A percentile compares a stretch with the other conserved stretches of the same genome.
phyloP scores from a whole-genome alignment of 1,140 invertebrate genomes.

The Panulirus ornatus region DNA sequence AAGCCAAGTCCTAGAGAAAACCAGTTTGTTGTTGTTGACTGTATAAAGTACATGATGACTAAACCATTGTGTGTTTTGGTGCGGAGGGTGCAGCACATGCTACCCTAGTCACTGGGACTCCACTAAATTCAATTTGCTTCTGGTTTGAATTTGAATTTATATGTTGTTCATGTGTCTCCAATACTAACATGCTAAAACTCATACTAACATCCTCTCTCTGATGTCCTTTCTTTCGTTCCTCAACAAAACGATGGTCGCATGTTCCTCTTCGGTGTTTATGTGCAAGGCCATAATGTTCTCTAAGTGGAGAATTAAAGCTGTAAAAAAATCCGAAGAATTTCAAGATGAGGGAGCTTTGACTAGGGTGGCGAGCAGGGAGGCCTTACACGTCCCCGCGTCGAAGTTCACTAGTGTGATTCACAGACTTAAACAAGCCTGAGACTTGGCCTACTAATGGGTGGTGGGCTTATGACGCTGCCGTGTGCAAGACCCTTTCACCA shows the following conservation, averaged over 20 bases:
- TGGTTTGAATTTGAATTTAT: slow-evolving; percentile 65
- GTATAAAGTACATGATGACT: slow-evolving; percentile 52
- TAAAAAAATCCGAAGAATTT: slow-evolving; percentile 65
- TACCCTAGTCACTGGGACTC: slow-evolving; percentile 73
- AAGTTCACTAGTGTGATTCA: slow-evolving; percentile 20
- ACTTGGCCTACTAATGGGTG: slow-evolving; percentile 69
- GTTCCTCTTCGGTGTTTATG: slow-evolving; percentile 70
- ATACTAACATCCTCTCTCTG: slow-evolving; percentile 65
- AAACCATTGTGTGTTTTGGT: slow-evolving; percentile 71
- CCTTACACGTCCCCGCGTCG: slow-evolving; percentile 65
- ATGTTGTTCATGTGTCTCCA: slow-evolving; percentile 70
- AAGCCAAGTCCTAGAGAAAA: slow-evolving; percentile 40
- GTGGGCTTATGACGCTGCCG: slow-evolving; percentile 68
- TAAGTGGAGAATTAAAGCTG: slow-evolving; percentile 49
- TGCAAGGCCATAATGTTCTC: slow-evolving; percentile 61
- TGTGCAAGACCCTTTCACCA: slow-evolving; percentile 60
- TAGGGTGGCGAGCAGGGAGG: slow-evolving; percentile 72
- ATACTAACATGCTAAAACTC: slow-evolving; percentile 65
- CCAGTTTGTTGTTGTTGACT: slow-evolving; percentile 49
- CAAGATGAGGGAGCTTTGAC: slow-evolving; percentile 71
- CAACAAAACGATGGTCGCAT: slow-evolving; percentile 64
- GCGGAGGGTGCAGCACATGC: slow-evolving; percentile 69
- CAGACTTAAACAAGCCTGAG: slow-evolving; percentile 35
- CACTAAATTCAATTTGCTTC: slow-evolving; percentile 67
- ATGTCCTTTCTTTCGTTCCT: slow-evolving; percentile 66